Conservation (phyloP, 2,113 vertebrate species). For the Prietella phreatophila region DNA sequence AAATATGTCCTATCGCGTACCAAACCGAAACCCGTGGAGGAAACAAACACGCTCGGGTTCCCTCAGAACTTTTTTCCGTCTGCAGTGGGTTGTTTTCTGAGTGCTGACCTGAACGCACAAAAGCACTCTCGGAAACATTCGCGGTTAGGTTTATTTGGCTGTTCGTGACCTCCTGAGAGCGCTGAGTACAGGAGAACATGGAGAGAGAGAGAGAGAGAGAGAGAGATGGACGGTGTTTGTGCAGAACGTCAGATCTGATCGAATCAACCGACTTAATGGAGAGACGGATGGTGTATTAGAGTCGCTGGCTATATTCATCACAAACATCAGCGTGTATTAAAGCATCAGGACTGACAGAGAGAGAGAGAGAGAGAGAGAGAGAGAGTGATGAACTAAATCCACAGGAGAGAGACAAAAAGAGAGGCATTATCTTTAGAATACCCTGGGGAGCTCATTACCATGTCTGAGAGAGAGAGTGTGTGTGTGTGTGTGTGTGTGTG, state of each 20-base stretch:
- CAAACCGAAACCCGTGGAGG: neutral
- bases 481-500: no score
- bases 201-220: constrained; percentile 3
- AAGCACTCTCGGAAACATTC: neutral
- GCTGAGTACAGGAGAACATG: neutral
- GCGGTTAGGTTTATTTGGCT: constrained; percentile 9
- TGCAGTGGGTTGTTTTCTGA: neutral
- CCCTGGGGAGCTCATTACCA: neutral
- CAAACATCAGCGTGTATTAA: constrained; percentile 9
- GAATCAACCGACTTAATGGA: constrained; percentile 18
- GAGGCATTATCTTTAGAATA: constrained; percentile 29
- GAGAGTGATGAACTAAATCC: neutral
- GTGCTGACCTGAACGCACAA: neutral
- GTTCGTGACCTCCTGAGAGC: constrained; percentile 7
- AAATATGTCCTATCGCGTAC: neutral
- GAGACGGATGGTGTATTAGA: neutral
- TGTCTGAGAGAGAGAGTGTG: neutral
- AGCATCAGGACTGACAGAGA: neutral
- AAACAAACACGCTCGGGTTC: neutral
- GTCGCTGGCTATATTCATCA: constrained; percentile 35
- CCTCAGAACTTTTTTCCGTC: neutral
- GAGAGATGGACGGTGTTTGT: neutral
- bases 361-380: neutral
- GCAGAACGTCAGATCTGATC: constrained; percentile 33
- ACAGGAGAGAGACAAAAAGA: neutral